These are phyloP conservation scores for Entosphenus tridentatus DNA, from an alignment of 2,113 vertebrate species.

Conservation along the genomic window DNA sequence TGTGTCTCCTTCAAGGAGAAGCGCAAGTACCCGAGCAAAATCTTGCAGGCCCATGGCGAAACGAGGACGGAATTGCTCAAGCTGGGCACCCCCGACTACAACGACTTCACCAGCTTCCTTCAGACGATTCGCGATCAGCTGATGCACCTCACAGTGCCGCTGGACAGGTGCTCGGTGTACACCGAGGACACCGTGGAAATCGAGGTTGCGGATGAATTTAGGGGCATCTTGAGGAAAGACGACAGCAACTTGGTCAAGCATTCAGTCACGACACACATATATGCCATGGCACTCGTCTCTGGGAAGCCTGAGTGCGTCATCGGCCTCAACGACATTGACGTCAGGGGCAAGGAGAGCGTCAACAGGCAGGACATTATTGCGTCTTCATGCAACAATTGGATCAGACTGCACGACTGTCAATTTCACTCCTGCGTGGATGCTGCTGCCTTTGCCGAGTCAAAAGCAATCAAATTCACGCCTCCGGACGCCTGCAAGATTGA, in stretches of 20 bases:
- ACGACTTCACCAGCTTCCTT: conserved; percentile 48
- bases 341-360: conserved; percentile 59
- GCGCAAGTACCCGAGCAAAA: conserved; percentile 52
- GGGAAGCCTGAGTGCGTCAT: conserved; percentile 40
- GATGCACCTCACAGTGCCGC: conserved; percentile 26
- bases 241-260: conserved; percentile 34
- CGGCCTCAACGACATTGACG: conserved; percentile 45
- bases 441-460: conserved; percentile 27
- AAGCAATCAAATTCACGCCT: conserved; percentile 37
- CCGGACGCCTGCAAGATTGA: conserved; percentile 42
- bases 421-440: conserved; percentile 43
- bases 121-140: conserved; percentile 31
- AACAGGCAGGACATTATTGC: conserved; percentile 58
- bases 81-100: conserved; percentile 42
- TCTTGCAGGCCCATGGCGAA: conserved; percentile 32
- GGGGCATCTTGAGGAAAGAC: conserved; percentile 33
- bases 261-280: conserved; percentile 34
- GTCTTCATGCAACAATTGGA: conserved; percentile 57
- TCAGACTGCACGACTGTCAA: conserved; percentile 32
- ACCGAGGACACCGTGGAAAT: conserved; percentile 49
- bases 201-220: conserved; percentile 48
- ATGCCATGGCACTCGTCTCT: conserved; percentile 43
- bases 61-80: conserved; percentile 49
- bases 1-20: conserved; percentile 48
- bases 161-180: conserved; percentile 31